These are phyloP conservation scores for Limenitis arthemis DNA, from an alignment of 2,888 invertebrate species.

Conservation along the genomic window DNA sequence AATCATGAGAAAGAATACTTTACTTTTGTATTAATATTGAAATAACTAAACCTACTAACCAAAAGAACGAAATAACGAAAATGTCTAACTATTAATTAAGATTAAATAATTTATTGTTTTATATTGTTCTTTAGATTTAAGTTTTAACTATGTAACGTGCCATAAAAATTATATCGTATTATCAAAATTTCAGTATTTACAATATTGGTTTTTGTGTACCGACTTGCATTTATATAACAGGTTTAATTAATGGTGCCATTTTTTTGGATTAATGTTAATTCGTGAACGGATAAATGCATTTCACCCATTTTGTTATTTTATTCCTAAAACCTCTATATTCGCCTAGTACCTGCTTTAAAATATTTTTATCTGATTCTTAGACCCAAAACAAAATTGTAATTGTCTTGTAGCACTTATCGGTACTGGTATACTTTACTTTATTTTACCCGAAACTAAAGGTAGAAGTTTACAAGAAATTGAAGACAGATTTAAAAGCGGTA, in stretches of 20 bases:
- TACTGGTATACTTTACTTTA: constrained; percentile 70
- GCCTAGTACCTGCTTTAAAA: constrained; percentile 21
- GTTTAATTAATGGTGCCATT: not conserved
- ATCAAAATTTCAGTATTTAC: not conserved
- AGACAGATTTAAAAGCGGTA: constrained; percentile 60
- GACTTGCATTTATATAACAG: constrained; percentile 1
- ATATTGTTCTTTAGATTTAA: not conserved
- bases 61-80: not conserved
- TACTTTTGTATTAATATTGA: too few relatives aligned
- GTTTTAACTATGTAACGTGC: too few relatives aligned
- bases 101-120: not conserved
- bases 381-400: too few relatives aligned
- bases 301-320: constrained; percentile 24
- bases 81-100: not conserved
- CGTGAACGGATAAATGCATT: constrained; percentile 3
- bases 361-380: constrained; percentile 8
- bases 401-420: constrained; percentile 71
- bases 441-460: constrained; percentile 79
- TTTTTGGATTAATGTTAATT: not conserved
- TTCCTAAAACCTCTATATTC: not conserved
- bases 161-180: not conserved
- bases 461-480: constrained; percentile 79
- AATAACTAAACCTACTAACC: too few relatives aligned
- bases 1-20: too few relatives aligned
- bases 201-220: not conserved